These are phyloP conservation scores for Siniperca knerii DNA, from an alignment of 2,113 vertebrate genomes.

Conservation along the genomic window DNA sequence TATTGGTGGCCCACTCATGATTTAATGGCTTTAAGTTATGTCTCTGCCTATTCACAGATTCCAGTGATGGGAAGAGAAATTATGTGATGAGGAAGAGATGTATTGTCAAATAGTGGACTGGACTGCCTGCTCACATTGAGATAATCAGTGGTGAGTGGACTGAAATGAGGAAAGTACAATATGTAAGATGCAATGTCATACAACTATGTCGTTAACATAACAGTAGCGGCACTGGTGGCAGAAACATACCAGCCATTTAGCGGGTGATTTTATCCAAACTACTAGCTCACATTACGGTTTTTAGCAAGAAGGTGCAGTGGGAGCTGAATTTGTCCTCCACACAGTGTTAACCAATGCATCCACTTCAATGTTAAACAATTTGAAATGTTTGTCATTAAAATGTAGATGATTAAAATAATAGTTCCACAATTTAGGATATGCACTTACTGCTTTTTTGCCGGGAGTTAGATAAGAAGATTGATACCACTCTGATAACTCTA, in stretches of 20 bases:
- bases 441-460: too few relatives aligned
- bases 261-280: conserved; percentile 14
- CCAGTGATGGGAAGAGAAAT: conserved; percentile 31
- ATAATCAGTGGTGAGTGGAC: conserved; percentile 49
- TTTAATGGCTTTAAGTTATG: conserved; percentile 58
- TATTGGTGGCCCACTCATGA: conserved; percentile 32
- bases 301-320: not conserved
- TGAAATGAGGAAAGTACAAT: conserved; percentile 30
- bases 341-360: not conserved
- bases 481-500: not conserved
- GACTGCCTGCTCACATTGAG: conserved; percentile 37
- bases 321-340: not conserved
- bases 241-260: conserved; percentile 2
- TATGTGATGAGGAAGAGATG: conserved; percentile 12
- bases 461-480: not conserved
- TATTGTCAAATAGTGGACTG: conserved; percentile 8
- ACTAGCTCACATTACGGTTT: conserved; percentile 25
- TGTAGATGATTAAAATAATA: not conserved
- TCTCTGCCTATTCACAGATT: conserved; percentile 21
- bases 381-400: not conserved
- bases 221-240: conserved; percentile 17
- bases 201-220: conserved; percentile 50
- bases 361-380: not conserved
- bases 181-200: conserved; percentile 4
- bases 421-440: not conserved